Base-by-base conservation (phyloP, 2,797 vertebrate species). In the Onychomys torridus region DNA sequence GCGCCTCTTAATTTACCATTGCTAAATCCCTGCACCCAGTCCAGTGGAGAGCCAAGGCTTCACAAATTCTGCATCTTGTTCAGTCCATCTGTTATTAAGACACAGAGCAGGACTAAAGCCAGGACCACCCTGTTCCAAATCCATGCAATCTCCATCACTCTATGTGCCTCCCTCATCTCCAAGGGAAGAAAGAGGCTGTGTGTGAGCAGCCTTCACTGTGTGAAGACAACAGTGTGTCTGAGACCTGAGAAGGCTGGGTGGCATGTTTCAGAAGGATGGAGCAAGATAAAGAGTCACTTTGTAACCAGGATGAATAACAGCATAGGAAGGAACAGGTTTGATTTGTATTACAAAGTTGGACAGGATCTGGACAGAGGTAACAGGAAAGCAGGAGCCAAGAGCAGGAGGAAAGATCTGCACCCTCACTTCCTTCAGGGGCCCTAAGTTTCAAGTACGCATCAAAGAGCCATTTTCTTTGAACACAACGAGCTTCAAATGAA, bases 211-310 rank as follows among this genome's bases (percentile, higher is more conserved):
- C 46, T 43, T 81, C 63, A 82, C 43, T 92, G 69, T 75, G 43
- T 85, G 77, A 19, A 65, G 65, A 94, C 0, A 21, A 63, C 32
- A 75, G 77, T 8, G 11, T 61, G 90, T 52, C 75, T 67, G 81
- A 57, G 93, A 82, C 67, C 59, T n/a, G 79, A 67, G 75, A 67
- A 81, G 55, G 55, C 25, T 8, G 16, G 34, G 91, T 59, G 57
- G 79, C 46, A n/a, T n/a, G 57, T 29, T n/a, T 65, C 57, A 88
- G 76, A 93, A 94, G 55, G 63, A 94, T 32, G 27, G 2, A 82
- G 91, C 46, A 76, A 97, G 89, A 89, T 89, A 49, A 91, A 97
- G 63, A 96, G 76, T 40, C 83, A 87, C 87, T 96, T 65, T 93
- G 83, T 69, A 89, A n/a, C 29, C 46, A 91, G 63, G 43, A 91